These are phyloP conservation scores for Mythimna impura DNA, from an alignment of 2,888 invertebrate species.

Conservation along the genomic window DNA sequence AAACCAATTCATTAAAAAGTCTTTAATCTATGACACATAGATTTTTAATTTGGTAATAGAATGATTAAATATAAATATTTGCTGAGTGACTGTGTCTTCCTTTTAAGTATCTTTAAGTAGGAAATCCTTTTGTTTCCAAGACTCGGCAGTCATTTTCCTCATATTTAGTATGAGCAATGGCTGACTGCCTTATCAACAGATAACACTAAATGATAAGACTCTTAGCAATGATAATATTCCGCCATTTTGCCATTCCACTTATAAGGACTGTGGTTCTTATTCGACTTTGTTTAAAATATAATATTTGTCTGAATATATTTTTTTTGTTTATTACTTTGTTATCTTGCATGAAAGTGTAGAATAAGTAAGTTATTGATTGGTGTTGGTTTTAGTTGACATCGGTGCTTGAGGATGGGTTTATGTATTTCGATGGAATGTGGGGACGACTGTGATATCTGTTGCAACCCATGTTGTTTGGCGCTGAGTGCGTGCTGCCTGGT, in stretches of 20 bases:
- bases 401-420: slow-evolving; percentile 81
- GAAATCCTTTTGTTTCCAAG: slow-evolving; percentile 53
- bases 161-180: slow-evolving; percentile 38
- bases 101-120: slow-evolving; percentile 7
- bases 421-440: slow-evolving; percentile 86
- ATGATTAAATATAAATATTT: slow-evolving; percentile 24
- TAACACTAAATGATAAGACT: slow-evolving; percentile 73
- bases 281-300: slow-evolving; percentile 53
- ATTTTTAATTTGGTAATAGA: slow-evolving; percentile 19
- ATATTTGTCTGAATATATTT: slow-evolving; percentile 36
- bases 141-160: slow-evolving; percentile 34
- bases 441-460: slow-evolving; percentile 81
- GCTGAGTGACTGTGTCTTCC: slow-evolving; percentile 1
- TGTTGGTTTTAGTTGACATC: slow-evolving; percentile 76
- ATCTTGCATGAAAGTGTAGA: slow-evolving; percentile 20
- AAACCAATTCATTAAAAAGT: not conserved
- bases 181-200: slow-evolving; percentile 72
- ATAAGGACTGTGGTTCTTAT: slow-evolving; percentile 61
- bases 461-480: slow-evolving; percentile 86
- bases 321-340: not conserved
- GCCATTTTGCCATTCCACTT: slow-evolving; percentile 65
- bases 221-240: slow-evolving; percentile 64
- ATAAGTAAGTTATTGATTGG: slow-evolving; percentile 58
- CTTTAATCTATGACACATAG: not conserved
- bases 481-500: slow-evolving; percentile 85